Conservation (phyloP, 2,113 vertebrate genomes). For the Lucifuga dentata region DNA sequence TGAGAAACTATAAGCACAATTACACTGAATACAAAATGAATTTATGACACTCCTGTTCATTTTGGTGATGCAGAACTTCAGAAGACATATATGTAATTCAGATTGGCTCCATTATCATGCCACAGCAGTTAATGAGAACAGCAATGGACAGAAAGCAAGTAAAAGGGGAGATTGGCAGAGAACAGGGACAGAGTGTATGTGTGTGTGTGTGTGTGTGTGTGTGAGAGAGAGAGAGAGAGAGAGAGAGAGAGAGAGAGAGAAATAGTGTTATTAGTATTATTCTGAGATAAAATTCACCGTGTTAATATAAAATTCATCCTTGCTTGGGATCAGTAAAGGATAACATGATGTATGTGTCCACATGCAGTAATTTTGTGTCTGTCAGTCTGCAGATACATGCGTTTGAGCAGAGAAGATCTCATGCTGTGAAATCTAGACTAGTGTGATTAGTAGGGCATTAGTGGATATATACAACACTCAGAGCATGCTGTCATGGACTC, state of each 20-base stretch:
- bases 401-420: slow-evolving; percentile 60
- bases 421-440: slow-evolving; percentile 77
- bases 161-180: not conserved
- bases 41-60: not conserved
- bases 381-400: slow-evolving; percentile 7
- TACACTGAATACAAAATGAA: not conserved
- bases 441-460: slow-evolving; percentile 82
- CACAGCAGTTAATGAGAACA: not conserved
- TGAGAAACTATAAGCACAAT: too few species aligned
- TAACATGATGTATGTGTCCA: slow-evolving; percentile 12
- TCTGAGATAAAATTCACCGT: slow-evolving; percentile 64
- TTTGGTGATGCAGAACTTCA: not conserved
- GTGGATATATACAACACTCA: slow-evolving; percentile 70
- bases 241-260: slow-evolving; percentile 14
- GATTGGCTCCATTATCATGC: not conserved
- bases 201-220: too few species aligned
- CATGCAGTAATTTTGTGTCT: not conserved
- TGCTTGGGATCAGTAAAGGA: slow-evolving; percentile 71
- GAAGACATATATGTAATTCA: not conserved
- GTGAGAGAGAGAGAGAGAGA: slow-evolving; percentile 13
- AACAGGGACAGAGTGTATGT: not conserved
- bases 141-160: slow-evolving; percentile 9
- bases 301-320: slow-evolving; percentile 73
- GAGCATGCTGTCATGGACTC: slow-evolving; percentile 62
- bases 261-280: not conserved